Conservation (phyloP, 2,888 invertebrate species). For the Phyto melanocephala region DNA sequence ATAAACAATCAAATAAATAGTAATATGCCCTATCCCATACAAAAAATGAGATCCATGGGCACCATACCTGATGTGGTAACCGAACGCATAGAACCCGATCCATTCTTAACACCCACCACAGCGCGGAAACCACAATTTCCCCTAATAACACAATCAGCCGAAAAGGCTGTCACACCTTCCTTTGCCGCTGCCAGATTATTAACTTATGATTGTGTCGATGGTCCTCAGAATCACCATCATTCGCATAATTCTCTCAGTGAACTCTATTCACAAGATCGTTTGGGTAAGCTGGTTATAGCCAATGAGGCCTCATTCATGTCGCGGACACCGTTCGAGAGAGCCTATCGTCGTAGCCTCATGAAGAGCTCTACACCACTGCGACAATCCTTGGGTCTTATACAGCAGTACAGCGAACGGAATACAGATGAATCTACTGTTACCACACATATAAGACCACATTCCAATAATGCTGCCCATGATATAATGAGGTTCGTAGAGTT, state of each 20-base stretch:
- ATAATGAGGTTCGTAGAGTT: slow-evolving; percentile 76
- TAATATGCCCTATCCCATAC: slow-evolving; percentile 73
- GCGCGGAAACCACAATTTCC: slow-evolving; percentile 73
- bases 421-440: slow-evolving; percentile 35
- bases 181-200: slow-evolving; percentile 69
- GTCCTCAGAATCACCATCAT: slow-evolving; percentile 65
- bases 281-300: slow-evolving; percentile 66
- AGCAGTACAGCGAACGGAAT: slow-evolving; percentile 54
- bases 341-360: slow-evolving; percentile 76
- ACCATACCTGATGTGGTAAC: slow-evolving; percentile 78
- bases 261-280: slow-evolving; percentile 69
- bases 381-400: slow-evolving; percentile 71
- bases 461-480: slow-evolving; percentile 75
- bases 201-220: slow-evolving; percentile 72
- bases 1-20: neutral
- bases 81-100: slow-evolving; percentile 76
- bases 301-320: slow-evolving; percentile 74
- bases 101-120: slow-evolving; percentile 77
- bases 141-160: slow-evolving; percentile 71
- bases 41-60: slow-evolving; percentile 78
- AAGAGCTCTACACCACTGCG: slow-evolving; percentile 75
- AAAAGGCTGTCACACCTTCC: slow-evolving; percentile 68
- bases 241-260: slow-evolving; percentile 70
- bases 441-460: slow-evolving; percentile 70
- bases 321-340: slow-evolving; percentile 78